Evolutionary conservation across 1,140 invertebrate species (phyloP).

Genomic region (Papilio dardanus): DNA sequence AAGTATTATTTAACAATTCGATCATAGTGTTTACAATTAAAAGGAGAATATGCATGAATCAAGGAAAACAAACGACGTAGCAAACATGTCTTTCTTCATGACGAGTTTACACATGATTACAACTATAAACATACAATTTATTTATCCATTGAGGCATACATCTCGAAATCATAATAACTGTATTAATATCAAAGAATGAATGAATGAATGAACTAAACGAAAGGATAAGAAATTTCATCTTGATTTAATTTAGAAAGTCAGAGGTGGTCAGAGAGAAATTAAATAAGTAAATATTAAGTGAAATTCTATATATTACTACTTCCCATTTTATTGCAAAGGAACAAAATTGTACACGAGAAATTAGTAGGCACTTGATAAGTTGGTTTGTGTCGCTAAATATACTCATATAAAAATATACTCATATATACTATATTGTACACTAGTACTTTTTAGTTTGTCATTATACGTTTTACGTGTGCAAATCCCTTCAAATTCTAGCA

Average conservation of each 20-base stretch:
- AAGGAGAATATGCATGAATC: slow-evolving; percentile 32
- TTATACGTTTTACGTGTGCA: neutral
- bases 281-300: too few species aligned
- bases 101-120: slow-evolving; percentile 34
- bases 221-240: neutral
- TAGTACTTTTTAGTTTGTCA: neutral
- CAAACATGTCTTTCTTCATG: slow-evolving; percentile 27
- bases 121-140: slow-evolving; percentile 31
- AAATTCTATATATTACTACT: neutral
- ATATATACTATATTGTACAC: too few species aligned
- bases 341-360: too few species aligned
- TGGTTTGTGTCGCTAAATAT: too few species aligned
- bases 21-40: slow-evolving; percentile 28
- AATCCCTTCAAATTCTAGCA: neutral
- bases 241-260: neutral
- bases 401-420: neutral
- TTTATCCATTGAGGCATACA: slow-evolving; percentile 1
- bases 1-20: slow-evolving; percentile 12
- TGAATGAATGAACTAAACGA: neutral
- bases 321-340: too few species aligned
- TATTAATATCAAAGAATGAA: neutral
- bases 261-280: neutral
- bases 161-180: neutral
- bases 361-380: too few species aligned
- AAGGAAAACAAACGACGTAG: slow-evolving; percentile 33